Evolutionary conservation across 2,113 vertebrate genomes (phyloP).

Genomic region (Varanus komodoensis): DNA sequence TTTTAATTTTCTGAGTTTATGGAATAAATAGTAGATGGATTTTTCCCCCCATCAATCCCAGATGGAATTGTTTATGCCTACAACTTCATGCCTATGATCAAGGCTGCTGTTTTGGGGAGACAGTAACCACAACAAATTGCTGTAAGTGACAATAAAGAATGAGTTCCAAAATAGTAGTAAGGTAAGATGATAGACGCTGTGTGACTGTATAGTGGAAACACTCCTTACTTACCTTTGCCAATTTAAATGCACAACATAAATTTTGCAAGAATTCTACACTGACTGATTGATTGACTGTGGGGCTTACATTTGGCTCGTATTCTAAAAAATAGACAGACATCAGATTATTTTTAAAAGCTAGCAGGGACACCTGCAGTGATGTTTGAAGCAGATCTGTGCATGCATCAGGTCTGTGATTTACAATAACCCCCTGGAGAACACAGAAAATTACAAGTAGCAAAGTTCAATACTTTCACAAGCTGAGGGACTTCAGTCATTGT

Average conservation of each 20-base stretch:
- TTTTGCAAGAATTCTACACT: not conserved
- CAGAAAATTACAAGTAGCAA: not conserved
- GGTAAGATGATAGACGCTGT: conserved; percentile 17
- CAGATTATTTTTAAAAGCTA: not conserved
- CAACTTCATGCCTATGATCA: not conserved
- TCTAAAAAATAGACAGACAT: not conserved
- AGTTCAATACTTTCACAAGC: not conserved
- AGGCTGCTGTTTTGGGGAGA: not conserved
- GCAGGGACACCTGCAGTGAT: not conserved
- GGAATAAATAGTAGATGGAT: not conserved
- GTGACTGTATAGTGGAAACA: accelerated
- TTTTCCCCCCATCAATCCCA: too few relatives aligned
- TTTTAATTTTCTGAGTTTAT: conserved; percentile 22
- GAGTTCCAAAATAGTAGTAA: not conserved
- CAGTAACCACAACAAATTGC: not conserved
- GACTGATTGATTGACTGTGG: not conserved
- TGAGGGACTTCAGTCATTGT: not conserved
- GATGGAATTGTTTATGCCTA: conserved; percentile 15
- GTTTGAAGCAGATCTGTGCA: not conserved
- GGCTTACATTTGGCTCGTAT: not conserved
- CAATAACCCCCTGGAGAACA: not conserved
- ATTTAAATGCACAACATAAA: not conserved
- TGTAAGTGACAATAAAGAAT: not conserved
- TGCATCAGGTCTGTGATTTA: conserved; percentile 16
- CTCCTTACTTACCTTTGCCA: not conserved